Evolutionary conservation across 2,888 invertebrate genomes (phyloP).

Genomic region (Busseola fusca): DNA sequence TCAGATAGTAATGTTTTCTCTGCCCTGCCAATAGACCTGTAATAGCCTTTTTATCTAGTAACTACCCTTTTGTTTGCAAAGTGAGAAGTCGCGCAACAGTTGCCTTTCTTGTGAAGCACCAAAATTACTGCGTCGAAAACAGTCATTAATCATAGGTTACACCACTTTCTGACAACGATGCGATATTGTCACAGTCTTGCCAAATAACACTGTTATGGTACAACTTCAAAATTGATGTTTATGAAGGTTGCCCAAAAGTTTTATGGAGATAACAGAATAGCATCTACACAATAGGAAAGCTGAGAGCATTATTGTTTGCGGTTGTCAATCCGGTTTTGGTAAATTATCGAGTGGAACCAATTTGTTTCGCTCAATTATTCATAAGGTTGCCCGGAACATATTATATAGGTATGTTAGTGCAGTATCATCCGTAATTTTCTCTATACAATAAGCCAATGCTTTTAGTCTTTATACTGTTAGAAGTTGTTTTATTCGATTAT

Average conservation of each 20-base stretch:
- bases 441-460: conserved; percentile 11
- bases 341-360: conserved; percentile 46
- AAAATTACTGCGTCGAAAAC: conserved; percentile 35
- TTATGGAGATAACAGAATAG: conserved; percentile 18
- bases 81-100: conserved; percentile 15
- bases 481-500: conserved; percentile 48
- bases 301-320: conserved; percentile 34
- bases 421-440: not conserved
- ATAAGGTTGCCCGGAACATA: conserved; percentile 16
- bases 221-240: conserved; percentile 54
- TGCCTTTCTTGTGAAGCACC: conserved; percentile 20
- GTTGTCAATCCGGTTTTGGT: conserved; percentile 34
- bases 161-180: conserved; percentile 44
- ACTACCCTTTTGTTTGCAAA: conserved; percentile 13
- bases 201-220: conserved; percentile 42
- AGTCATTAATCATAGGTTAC: conserved; percentile 59
- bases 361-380: conserved; percentile 47
- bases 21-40: not conserved
- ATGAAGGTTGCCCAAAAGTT: conserved; percentile 31
- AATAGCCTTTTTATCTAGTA: not conserved
- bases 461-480: conserved; percentile 15
- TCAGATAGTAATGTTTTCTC: not conserved
- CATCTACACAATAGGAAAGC: conserved; percentile 14
- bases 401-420: not conserved
- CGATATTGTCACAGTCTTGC: conserved; percentile 48